These are phyloP conservation scores for Drosophila barbarae DNA, from an alignment of 2,888 invertebrate genomes.

Conservation along the genomic window DNA sequence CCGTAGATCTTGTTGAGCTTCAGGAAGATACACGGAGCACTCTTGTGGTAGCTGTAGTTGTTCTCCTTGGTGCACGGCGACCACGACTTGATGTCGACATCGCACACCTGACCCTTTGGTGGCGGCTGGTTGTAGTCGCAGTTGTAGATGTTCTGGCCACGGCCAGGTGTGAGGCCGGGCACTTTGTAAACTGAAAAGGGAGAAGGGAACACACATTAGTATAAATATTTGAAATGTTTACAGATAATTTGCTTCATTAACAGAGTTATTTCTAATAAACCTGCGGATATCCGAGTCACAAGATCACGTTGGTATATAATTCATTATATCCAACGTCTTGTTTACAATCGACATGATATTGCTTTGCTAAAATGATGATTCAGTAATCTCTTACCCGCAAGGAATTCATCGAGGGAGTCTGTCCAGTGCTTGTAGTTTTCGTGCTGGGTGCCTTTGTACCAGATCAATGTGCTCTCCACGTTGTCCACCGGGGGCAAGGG, in stretches of 20 bases:
- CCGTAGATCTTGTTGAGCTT: conserved; percentile 97
- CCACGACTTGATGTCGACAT: conserved; percentile 91
- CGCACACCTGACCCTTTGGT: conserved; percentile 89
- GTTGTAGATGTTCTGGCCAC: conserved; percentile 87
- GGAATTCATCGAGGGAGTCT: conserved; percentile 86
- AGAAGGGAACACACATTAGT: neutral
- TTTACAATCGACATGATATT: neutral
- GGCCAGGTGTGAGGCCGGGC: conserved; percentile 86
- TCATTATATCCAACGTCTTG: neutral
- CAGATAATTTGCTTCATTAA: neutral
- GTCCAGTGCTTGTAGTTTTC: conserved; percentile 90
- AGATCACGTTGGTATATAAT: neutral
- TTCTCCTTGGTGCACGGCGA: conserved; percentile 90
- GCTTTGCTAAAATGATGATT: neutral
- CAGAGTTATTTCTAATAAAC: neutral
- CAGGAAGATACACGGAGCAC: conserved; percentile 95
- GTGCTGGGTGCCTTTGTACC: conserved; percentile 91
- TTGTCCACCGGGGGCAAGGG: conserved; percentile 93
- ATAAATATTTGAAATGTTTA: neutral
- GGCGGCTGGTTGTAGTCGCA: conserved; percentile 88
- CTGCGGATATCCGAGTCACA: neutral
- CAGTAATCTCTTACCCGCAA: conserved; percentile 84
- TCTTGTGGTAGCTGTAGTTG: conserved; percentile 93
- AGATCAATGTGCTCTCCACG: conserved; percentile 96
- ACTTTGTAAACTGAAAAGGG: conserved; percentile 84